Conservation (phyloP, 2,888 invertebrate genomes). For the Stenichneumon culpator region DNA sequence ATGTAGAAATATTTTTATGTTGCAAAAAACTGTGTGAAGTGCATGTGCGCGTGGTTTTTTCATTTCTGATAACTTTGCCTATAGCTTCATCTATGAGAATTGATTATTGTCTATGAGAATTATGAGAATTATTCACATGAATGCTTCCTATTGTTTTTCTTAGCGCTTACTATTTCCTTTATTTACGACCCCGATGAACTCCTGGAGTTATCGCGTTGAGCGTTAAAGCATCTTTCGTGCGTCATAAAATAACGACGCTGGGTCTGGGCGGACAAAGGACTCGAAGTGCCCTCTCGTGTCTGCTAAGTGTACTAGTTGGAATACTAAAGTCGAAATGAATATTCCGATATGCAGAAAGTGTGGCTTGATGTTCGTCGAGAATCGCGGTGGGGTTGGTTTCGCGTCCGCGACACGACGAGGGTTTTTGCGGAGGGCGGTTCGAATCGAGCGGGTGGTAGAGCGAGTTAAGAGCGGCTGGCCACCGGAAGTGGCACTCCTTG, state of each 20-base stretch:
- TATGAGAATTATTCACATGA: not conserved
- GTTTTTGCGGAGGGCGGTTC: not conserved
- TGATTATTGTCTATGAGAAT: no score
- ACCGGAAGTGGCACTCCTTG: slow-evolving; percentile 60
- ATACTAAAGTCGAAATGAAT: slow-evolving; percentile 41
- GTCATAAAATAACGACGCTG: slow-evolving; percentile 15
- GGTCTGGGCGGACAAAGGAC: slow-evolving; percentile 5
- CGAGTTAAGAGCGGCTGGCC: slow-evolving; percentile 15
- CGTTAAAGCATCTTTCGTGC: not conserved
- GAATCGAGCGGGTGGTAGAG: slow-evolving; percentile 17
- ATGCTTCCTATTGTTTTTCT: not conserved
- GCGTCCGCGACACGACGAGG: slow-evolving; percentile 6
- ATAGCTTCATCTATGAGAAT: no score
- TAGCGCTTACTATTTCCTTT: not conserved
- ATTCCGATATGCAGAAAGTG: slow-evolving; percentile 33
- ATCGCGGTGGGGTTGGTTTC: not conserved
- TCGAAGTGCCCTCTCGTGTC: not conserved
- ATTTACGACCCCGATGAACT: not conserved
- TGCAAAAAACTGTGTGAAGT: not conserved
- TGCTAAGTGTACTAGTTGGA: not conserved
- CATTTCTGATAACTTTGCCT: not conserved
- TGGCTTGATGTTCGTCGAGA: not conserved
- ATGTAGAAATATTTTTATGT: not conserved
- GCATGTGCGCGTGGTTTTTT: not conserved
- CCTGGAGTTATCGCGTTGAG: not conserved